Evolutionary conservation across 2,797 vertebrate genomes (phyloP), one percentile per base, ranked within the genome.

Genomic region (Hypotaenidia okinawae): DNA sequence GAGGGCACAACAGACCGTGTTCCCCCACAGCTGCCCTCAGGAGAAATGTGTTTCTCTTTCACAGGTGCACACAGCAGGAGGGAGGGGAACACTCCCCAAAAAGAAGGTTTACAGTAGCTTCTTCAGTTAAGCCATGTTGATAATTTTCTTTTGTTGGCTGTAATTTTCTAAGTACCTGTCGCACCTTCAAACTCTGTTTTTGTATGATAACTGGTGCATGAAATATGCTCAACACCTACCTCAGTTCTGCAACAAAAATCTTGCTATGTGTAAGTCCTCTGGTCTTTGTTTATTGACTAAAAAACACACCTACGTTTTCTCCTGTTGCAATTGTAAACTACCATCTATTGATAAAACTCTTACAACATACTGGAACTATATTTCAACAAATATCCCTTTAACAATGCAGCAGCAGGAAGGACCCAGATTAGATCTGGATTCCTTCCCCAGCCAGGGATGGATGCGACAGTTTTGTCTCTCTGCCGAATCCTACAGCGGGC

Each of bases 381-480:
- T 4, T 28, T 5, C 47, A 64, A 70, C 24, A 88, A 90, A 90
- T 33, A 88, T 6, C 16, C 28, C 19, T 72, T 45, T 58, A 74
- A 39, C 25, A 69, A 37, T 9, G 33, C 43, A 84, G 49, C 1
- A 2, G 23, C 1, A 75, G 43, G 35, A 72, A 16, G 90, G 39
- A 21, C 25, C 23, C 64, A 2, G 41, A 75, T 25, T 32, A 72
- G 30, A n/a, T 39, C 6, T 59, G 67, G 39, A 66, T 47, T 87
- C 43, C 52, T 64, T 59, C 43, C n/a, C 8, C 55, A 73, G 47
- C 32, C 57, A 59, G 30, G n/a, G 33, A 83, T 30, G 33, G 55
- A 83, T 25, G 23, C 0, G 0, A 41, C 22, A 32, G 55, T 41
- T 87, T 37, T 22, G 54, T 16, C 2, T 33, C 2, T 33, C 80